These are phyloP conservation scores for Desmophyllum pertusum DNA, from an alignment of 92 coral and sea anemone species.

Conservation along the genomic window DNA sequence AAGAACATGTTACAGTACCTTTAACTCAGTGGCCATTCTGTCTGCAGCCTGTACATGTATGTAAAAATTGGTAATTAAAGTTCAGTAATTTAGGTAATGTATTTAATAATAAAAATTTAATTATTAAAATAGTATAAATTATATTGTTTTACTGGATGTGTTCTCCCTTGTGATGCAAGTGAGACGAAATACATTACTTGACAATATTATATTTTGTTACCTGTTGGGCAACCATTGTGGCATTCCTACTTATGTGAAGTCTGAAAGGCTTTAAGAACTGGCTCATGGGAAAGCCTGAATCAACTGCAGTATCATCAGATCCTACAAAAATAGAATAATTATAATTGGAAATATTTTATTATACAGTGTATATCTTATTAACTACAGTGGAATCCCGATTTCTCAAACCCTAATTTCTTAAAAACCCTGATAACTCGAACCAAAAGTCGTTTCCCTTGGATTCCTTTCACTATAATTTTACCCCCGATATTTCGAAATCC, in stretches of 20 bases:
- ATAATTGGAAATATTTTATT: not conserved
- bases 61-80: not conserved
- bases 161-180: too few species aligned
- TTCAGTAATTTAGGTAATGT: too few species aligned
- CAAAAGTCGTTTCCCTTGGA: too few species aligned
- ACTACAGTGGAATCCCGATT: too few species aligned
- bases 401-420: too few species aligned
- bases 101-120: too few species aligned
- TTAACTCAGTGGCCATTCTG: conserved; percentile 63
- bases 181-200: too few species aligned
- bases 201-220: conserved; percentile 24
- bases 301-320: conserved; percentile 2
- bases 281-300: conserved; percentile 81
- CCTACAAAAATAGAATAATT: not conserved
- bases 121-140: too few species aligned
- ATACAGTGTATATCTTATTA: too few species aligned
- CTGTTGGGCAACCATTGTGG: conserved; percentile 95
- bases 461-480: too few species aligned
- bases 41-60: conserved; percentile 69
- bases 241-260: conserved; percentile 77
- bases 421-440: too few species aligned
- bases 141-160: not conserved
- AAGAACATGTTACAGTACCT: conserved; percentile 43
- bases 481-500: too few species aligned
- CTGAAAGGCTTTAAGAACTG: conserved; percentile 61